These are phyloP conservation scores for Mermis nigrescens DNA, from an alignment of 2,888 invertebrate species.

Conservation along the genomic window DNA sequence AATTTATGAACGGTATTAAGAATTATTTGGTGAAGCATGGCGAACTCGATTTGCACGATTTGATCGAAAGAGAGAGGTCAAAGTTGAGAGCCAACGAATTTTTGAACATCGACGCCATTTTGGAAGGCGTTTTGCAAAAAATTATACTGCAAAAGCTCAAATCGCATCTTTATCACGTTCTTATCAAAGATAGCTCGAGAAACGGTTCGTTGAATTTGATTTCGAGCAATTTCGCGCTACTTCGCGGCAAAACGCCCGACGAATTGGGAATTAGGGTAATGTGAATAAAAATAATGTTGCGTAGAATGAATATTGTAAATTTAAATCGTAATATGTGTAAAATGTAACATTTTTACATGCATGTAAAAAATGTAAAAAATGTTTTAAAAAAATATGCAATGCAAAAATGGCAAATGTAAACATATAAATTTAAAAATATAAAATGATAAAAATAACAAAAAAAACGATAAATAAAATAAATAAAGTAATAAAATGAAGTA, in stretches of 20 bases:
- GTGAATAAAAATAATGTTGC: neutral
- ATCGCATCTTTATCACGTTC: slow-evolving; percentile 33
- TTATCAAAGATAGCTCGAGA: slow-evolving; percentile 23
- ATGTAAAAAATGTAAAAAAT: no score
- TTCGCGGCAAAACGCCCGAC: slow-evolving; percentile 35
- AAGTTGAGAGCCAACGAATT: slow-evolving; percentile 71
- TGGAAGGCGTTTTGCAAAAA: slow-evolving; percentile 81
- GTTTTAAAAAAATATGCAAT: no score
- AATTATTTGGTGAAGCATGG: slow-evolving; percentile 90
- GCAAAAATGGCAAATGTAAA: no score
- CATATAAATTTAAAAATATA: no score
- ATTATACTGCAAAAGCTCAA: slow-evolving; percentile 48
- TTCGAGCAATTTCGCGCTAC: slow-evolving; percentile 35
- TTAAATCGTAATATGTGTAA: no score
- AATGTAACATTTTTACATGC: no score
- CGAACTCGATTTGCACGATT: slow-evolving; percentile 70
- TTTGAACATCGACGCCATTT: slow-evolving; percentile 76
- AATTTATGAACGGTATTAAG: slow-evolving; percentile 96
- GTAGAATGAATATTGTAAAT: neutral
- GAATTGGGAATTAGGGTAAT: slow-evolving; percentile 37
- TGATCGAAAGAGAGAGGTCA: slow-evolving; percentile 63
- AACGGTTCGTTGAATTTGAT: slow-evolving; percentile 35
- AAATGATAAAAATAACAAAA: no score
- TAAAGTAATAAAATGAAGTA: no score
- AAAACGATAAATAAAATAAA: no score